Percentiles rank a stretch among this genome's conserved stretches.
Evolutionary conservation across 2,888 invertebrate genomes (phyloP).

Genomic region (Ophion ventricosus): DNA sequence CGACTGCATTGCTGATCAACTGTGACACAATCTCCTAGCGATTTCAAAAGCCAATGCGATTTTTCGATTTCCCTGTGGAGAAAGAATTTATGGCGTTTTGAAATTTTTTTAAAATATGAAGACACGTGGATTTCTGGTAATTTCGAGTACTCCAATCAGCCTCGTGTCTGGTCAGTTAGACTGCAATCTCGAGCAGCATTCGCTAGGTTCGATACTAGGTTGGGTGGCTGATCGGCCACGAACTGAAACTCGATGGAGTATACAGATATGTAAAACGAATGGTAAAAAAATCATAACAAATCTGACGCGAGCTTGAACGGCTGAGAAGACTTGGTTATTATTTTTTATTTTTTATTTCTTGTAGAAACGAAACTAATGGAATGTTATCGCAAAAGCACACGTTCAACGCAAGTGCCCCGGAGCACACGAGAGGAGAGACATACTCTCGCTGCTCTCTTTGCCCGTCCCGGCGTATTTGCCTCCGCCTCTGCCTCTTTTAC

Average conservation of each 20-base stretch:
- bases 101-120: too few relatives aligned
- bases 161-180: too few relatives aligned
- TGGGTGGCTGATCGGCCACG: background rate
- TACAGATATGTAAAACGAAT: background rate
- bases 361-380: background rate
- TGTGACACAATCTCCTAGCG: too few relatives aligned
- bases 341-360: background rate
- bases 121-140: too few relatives aligned
- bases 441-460: slow-evolving; percentile 32
- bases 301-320: background rate
- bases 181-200: background rate
- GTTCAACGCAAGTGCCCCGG: slow-evolving; percentile 46
- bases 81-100: too few relatives aligned
- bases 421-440: slow-evolving; percentile 45
- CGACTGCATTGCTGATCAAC: too few relatives aligned
- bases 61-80: too few relatives aligned
- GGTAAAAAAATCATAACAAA: background rate
- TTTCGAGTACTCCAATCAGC: too few relatives aligned
- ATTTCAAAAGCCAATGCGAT: too few relatives aligned
- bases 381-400: slow-evolving; percentile 58
- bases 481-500: slow-evolving; percentile 62
- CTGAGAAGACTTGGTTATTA: background rate
- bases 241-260: too few relatives aligned
- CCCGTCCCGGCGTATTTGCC: slow-evolving; percentile 54
- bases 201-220: background rate